phyloP scores from a whole-genome alignment of 2,888 invertebrate genomes.

The Nomada lathburiana region DNA sequence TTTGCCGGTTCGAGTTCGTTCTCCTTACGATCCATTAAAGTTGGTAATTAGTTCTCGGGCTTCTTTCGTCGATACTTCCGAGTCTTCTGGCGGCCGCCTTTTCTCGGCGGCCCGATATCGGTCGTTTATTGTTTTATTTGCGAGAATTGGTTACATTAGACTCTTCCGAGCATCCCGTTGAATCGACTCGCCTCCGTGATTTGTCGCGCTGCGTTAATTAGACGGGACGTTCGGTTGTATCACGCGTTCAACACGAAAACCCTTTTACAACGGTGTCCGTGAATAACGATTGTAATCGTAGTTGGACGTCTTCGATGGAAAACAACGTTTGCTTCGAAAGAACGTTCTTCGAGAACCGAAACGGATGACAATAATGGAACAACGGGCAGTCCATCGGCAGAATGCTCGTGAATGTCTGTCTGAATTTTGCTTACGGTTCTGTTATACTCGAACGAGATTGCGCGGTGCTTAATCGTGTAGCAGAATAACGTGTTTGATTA shows the following conservation, averaged over 20 bases:
- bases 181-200: constrained; percentile 42
- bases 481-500: not conserved
- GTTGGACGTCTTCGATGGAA: constrained; percentile 10
- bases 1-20: constrained; percentile 13
- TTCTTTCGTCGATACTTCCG: constrained; percentile 32
- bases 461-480: not conserved
- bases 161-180: constrained; percentile 31
- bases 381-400: not conserved
- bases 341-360: constrained; percentile 8
- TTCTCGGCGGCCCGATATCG: constrained; percentile 19
- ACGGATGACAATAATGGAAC: not conserved
- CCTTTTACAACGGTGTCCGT: constrained; percentile 59
- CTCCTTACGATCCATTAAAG: constrained; percentile 49
- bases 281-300: constrained; percentile 47
- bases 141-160: constrained; percentile 11
- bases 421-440: not conserved
- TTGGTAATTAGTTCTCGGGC: constrained; percentile 54
- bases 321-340: constrained; percentile 12
- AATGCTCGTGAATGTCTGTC: not conserved
- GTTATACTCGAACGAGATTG: not conserved
- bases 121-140: constrained; percentile 41
- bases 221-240: constrained; percentile 52
- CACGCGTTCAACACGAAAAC: constrained; percentile 65
- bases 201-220: constrained; percentile 66
- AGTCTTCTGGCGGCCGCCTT: constrained; percentile 19